These are phyloP conservation scores for Urocolius indicus DNA, from an alignment of 2,113 vertebrate genomes.

Conservation along the genomic window DNA sequence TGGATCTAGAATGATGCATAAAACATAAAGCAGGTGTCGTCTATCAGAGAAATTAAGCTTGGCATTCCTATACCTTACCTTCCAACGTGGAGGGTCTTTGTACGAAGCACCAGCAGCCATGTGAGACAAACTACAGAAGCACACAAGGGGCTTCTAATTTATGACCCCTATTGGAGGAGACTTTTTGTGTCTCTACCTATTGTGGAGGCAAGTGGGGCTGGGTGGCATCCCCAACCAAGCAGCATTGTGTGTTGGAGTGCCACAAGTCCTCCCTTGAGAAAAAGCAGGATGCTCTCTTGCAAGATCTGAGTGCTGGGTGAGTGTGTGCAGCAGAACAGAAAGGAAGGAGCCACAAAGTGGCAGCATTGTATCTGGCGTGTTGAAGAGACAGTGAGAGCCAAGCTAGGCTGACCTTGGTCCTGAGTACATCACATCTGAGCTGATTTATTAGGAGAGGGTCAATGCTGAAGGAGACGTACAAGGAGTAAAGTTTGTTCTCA, in stretches of 20 bases:
- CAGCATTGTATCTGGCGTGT: conserved; percentile 73
- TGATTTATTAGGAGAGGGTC: background rate
- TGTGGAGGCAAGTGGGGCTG: background rate
- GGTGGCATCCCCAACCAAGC: rapidly evolving
- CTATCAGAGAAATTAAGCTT: background rate
- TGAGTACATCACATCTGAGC: background rate
- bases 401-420: conserved; percentile 28
- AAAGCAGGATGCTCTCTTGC: background rate
- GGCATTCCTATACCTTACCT: background rate
- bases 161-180: background rate
- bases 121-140: rapidly evolving
- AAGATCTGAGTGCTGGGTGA: background rate
- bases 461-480: rapidly evolving
- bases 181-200: background rate
- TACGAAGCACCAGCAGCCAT: background rate
- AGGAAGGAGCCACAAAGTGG: conserved; percentile 61
- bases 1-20: background rate
- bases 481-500: background rate
- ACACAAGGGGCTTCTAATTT: background rate
- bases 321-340: background rate
- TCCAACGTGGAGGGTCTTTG: background rate
- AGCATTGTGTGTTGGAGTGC: rapidly evolving
- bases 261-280: background rate
- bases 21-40: background rate
- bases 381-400: background rate